Evolutionary conservation across 2,888 invertebrate species (phyloP), one percentile per base, ranked within the genome.

Genomic region (Diachrysia chrysitis): DNA sequence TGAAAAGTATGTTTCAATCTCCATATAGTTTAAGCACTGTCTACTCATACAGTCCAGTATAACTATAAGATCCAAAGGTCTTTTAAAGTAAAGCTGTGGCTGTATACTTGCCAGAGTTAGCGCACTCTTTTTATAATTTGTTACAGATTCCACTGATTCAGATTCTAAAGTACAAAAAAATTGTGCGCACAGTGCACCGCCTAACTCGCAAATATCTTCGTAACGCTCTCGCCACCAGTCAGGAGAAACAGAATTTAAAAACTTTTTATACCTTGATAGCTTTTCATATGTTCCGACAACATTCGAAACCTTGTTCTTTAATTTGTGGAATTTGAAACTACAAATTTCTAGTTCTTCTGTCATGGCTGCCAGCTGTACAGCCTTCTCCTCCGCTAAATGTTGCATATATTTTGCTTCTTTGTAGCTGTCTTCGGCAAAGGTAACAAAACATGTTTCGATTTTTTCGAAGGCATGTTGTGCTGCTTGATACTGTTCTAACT

Each of bases 21-120:
- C 66, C 81, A 88, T 81, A 37, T 87, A 87, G 63, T 85, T 85
- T 16, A 85, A 68, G 54, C 87, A 86, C 69, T 86, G 85, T 10
- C 71, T 69, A 21, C 82, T 68, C 10, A 83, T 32, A 12, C 70
- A 46, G 6, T 84, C 79, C 29, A 82, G 85, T 23, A 83, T 57
- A 5, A 56, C n/a, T 19, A 80, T 69, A 35, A 87, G 57, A 63
- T 85, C 72, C 25, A 59, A 64, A 14, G 87, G 85, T 60, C 69
- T 67, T 46, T 69, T 80, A 32, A 87, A 88, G 68, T 79, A 87
- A 5, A 85, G 25, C 32, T 70, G 55, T 5, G 66, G 62, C 29
- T 68, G 57, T 19, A 66, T 56, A 54, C 70, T 57, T 51, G 55
- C 65, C 1, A 75, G 62, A 17, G 59, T 59, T 6, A 66, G 10